Evolutionary conservation across 2,113 vertebrate species (phyloP), one percentile per base, ranked within the genome.

Genomic region (Athene noctua): DNA sequence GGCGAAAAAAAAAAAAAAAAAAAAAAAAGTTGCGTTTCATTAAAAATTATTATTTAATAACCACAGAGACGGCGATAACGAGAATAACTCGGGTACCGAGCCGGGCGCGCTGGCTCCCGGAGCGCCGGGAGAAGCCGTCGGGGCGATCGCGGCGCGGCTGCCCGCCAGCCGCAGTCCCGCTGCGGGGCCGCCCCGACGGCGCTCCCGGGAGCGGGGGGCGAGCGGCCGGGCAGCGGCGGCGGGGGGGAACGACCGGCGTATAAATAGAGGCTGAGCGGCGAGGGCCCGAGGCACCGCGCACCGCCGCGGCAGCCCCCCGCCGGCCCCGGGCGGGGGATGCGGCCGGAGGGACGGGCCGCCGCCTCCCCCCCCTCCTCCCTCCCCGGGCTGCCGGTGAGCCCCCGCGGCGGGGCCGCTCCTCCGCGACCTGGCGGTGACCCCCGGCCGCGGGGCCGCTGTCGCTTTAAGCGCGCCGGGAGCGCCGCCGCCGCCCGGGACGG

Each of bases 381-480:
- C 42, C 42, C 15, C 17, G 44, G 16, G 21, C 22, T 46, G 59
- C 59, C 82, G 75, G 21, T 32, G 66, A 47, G 16, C 54, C 83
- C 67, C 80, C 55, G 46, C 66, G 29, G 66, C 66, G 98, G 98
- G 98, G 98, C 98, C 98, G 83, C 93, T 90, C 93, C 98, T 98
- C 91, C 97, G 96, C 98, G 99, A 99, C 98, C 99, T 98, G 98
- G 98, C 96, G 72, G 96, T 99, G 99, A 99, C 99, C 98, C 97
- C 98, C 98, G 97, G 98, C 98, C 71, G 98, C 98, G 98, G 96
- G 98, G 98, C 97, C 98, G 98, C 99, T 99, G 99, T 98, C 98
- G 98, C 98, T 99, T 99, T 98, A 98, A 98, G 97, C 98, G 98
- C 97, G 98, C 98, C 98, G 97, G 98, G 96, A 97, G 98, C 97